Percentiles rank a stretch among this genome's conserved stretches.
phyloP scores from a whole-genome alignment of 1,140 invertebrate species.

The Neodiprion pinetum region DNA sequence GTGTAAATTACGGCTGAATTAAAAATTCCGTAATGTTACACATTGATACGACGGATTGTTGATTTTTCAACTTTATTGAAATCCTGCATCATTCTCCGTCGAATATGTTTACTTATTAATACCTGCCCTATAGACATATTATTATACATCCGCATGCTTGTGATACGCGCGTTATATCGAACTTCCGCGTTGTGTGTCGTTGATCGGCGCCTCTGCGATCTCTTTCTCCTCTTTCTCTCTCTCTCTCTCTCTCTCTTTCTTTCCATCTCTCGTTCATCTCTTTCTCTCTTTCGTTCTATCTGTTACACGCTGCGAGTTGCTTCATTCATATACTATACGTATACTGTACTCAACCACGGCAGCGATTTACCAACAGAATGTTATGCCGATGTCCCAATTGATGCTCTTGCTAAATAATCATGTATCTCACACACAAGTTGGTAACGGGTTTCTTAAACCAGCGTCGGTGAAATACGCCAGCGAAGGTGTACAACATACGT shows the following conservation, averaged over 20 bases:
- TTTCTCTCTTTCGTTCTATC: slow-evolving; percentile 28
- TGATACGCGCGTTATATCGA: slow-evolving; percentile 7
- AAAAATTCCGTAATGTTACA: too few species aligned
- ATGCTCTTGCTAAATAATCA: slow-evolving; percentile 48
- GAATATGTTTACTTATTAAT: too few species aligned
- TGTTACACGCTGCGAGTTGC: slow-evolving; percentile 24
- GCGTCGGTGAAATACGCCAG: too few species aligned
- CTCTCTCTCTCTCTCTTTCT: slow-evolving; percentile 28
- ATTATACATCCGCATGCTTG: slow-evolving; percentile 18
- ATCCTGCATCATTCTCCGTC: too few species aligned
- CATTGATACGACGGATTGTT: too few species aligned
- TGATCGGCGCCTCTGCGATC: slow-evolving; percentile 35
- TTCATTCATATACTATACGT: slow-evolving; percentile 35
- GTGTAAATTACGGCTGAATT: too few species aligned
- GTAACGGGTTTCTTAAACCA: too few species aligned
- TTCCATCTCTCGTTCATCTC: slow-evolving; percentile 14
- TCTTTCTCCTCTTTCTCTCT: slow-evolving; percentile 12
- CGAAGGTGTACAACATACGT: background rate
- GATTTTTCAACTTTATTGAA: too few species aligned
- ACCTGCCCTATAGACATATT: slow-evolving; percentile 38
- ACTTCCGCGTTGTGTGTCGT: slow-evolving; percentile 52
- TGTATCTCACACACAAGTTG: too few species aligned
- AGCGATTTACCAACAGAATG: slow-evolving; percentile 44
- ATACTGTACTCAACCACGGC: slow-evolving; percentile 14
- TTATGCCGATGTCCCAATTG: slow-evolving; percentile 50